Evolutionary conservation across 2,888 invertebrate genomes (phyloP).

Genomic region (Drosophila basisetae): DNA sequence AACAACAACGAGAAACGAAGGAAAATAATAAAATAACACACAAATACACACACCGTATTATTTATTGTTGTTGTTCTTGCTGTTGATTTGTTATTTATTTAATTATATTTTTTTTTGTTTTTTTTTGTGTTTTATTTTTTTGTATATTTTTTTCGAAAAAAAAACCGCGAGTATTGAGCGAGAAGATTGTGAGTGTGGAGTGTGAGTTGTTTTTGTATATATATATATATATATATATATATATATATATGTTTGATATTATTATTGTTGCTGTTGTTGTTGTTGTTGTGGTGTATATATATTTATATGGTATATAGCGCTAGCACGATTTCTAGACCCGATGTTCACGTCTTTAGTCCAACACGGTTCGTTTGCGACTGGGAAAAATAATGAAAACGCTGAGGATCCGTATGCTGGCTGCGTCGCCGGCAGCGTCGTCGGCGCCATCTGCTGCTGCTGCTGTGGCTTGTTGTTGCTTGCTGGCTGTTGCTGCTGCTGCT

Average conservation of each 20-base stretch:
- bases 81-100: slow-evolving; percentile 18
- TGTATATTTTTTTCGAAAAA: slow-evolving; percentile 22
- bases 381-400: slow-evolving; percentile 69
- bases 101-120: slow-evolving; percentile 18
- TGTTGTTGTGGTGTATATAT: slow-evolving; percentile 24
- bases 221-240: slow-evolving; percentile 24
- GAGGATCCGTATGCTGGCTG: slow-evolving; percentile 68
- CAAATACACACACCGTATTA: slow-evolving; percentile 28
- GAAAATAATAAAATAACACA: slow-evolving; percentile 11
- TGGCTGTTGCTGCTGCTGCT: slow-evolving; percentile 33
- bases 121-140: slow-evolving; percentile 25
- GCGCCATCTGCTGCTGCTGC: slow-evolving; percentile 27
- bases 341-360: slow-evolving; percentile 84
- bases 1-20: slow-evolving; percentile 20
- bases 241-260: slow-evolving; percentile 27
- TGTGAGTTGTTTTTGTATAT: slow-evolving; percentile 28
- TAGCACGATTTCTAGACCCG: slow-evolving; percentile 55
- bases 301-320: slow-evolving; percentile 21
- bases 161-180: slow-evolving; percentile 50
- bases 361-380: slow-evolving; percentile 85
- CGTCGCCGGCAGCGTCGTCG: slow-evolving; percentile 43
- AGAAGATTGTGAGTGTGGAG: slow-evolving; percentile 34
- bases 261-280: slow-evolving; percentile 16
- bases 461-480: slow-evolving; percentile 10
- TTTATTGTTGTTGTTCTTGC: slow-evolving; percentile 23